Conservation (phyloP, 1,140 invertebrate genomes). For the Aleiodes sp. region DNA sequence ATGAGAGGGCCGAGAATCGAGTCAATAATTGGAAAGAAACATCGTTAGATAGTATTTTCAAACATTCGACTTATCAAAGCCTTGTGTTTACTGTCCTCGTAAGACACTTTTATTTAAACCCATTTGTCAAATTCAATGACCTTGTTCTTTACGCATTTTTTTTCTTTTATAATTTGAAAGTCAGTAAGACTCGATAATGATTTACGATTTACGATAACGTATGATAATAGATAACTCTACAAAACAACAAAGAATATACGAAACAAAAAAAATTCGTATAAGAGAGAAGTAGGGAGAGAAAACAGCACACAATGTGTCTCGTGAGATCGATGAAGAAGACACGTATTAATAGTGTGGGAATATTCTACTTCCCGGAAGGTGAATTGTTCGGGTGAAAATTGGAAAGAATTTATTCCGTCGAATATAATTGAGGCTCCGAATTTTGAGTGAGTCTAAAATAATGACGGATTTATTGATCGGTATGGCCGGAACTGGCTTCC, state of each 20-base stretch:
- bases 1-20: neutral
- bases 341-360: neutral
- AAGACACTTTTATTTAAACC: no score
- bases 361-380: slow-evolving; percentile 3
- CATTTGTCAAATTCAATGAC: neutral
- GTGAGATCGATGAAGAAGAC: slow-evolving; percentile 5
- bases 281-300: neutral
- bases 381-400: neutral
- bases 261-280: neutral
- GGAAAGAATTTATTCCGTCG: no score
- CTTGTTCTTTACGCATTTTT: slow-evolving; percentile 10
- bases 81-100: neutral
- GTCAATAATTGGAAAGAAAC: neutral
- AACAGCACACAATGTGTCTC: slow-evolving; percentile 1
- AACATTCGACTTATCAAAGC: neutral
- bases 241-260: neutral
- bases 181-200: neutral
- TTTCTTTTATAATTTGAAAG: no score
- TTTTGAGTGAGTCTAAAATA: neutral
- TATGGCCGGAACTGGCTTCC: slow-evolving; percentile 41
- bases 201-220: neutral
- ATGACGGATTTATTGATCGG: slow-evolving; percentile 62
- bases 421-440: no score
- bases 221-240: neutral
- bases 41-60: neutral